Evolutionary conservation across 2,113 vertebrate genomes (phyloP), one percentile per base, ranked within the genome.

Genomic region (Carlito syrichta): DNA sequence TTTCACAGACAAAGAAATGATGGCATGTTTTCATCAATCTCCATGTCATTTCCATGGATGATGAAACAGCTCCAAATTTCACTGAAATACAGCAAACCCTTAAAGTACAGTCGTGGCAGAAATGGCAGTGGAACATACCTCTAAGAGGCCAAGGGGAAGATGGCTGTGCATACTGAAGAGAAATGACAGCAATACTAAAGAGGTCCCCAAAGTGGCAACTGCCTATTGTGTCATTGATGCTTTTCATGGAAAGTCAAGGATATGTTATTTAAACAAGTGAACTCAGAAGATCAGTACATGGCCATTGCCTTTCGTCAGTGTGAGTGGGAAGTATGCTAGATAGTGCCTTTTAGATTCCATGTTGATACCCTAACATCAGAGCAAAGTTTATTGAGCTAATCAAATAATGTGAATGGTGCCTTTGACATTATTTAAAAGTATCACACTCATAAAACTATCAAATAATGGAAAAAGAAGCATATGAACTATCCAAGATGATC

Each of bases 231-330:
- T 84, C 45, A 77, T 48, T 38, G 79, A 83, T n/a, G 38, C 43
- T 43, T 86, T 52, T 54, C 32, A 25, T 20, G 30, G 78, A 58
- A 91, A 54, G n/a, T 69, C 19, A 6, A 54, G 68, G 32, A 40
- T 48, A 56, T 38, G 54, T 95, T 96, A 76, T 84, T 89, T 95
- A 94, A 96, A 88, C 88, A 88, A 76, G 48, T 13, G 38, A 86
- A 60, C 82, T 93, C 73, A 9, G 78, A 43, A 96, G 60, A 91
- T 2, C 8, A 38, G 8, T 91, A 6, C 17, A 54, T 93, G 48
- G 35, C 86, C 35, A 95, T 3, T 52, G 71, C 25, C 38, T 86
- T 76, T 11, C n/a, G 27, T 79, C 68, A 58, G 4, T 35, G 40
- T 76, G 68, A 56, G 76, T 71, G 87, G 45, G 86, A 95, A 89